A percentile compares a stretch with the other conserved stretches of the same genome.
phyloP scores from a whole-genome alignment of 2,797 vertebrate species.

The Brotula barbata region DNA sequence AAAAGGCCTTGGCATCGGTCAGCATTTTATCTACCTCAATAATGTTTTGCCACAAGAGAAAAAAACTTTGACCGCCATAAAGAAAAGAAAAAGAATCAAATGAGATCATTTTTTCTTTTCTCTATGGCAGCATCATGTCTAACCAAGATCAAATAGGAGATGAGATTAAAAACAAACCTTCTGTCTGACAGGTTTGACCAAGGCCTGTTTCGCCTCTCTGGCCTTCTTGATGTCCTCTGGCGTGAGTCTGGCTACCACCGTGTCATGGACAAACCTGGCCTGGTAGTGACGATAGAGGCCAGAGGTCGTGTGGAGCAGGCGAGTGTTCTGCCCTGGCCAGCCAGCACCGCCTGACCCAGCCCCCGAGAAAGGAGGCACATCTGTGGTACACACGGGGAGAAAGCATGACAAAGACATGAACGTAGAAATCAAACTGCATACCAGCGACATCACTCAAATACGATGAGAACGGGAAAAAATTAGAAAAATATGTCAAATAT shows the following conservation, averaged over 20 bases:
- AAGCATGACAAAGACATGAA: neutral
- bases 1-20: neutral
- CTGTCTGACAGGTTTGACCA: slow-evolving; percentile 71
- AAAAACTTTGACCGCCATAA: no score
- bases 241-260: slow-evolving; percentile 76
- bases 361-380: slow-evolving; percentile 24
- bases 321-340: slow-evolving; percentile 64
- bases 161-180: slow-evolving; percentile 68
- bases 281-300: slow-evolving; percentile 38
- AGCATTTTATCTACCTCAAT: neutral
- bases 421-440: no score
- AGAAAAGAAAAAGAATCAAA: no score
- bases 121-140: no score
- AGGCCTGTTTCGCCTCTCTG: slow-evolving; percentile 75
- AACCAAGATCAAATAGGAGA: no score
- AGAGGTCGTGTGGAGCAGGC: slow-evolving; percentile 65
- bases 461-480: no score
- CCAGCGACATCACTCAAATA: no score
- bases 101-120: no score
- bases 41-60: no score
- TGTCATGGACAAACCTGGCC: slow-evolving; percentile 72
- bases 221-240: slow-evolving; percentile 85
- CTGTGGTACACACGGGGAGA: slow-evolving; percentile 11
- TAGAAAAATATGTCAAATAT: no score
- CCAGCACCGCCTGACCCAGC: slow-evolving; percentile 19